Evolutionary conservation across 2,888 invertebrate species (phyloP).

Genomic region (Lomographa bimaculata): DNA sequence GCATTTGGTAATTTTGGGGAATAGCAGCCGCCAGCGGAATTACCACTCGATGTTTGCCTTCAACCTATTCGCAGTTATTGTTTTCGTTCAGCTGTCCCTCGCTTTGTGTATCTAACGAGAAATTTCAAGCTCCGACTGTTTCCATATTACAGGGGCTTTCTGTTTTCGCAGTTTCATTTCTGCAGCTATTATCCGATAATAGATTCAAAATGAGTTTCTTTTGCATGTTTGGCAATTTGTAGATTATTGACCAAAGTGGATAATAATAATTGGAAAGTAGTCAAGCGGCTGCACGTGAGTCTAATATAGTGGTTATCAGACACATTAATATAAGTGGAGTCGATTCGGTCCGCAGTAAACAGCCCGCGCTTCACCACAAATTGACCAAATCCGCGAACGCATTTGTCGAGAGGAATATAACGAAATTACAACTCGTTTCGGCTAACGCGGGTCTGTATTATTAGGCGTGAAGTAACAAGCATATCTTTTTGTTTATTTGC

Average conservation of each 20-base stretch:
- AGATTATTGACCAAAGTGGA: constrained; percentile 12
- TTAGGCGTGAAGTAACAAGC: constrained; percentile 28
- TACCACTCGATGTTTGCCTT: constrained; percentile 28
- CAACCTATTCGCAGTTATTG: constrained; percentile 34
- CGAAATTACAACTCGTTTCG: constrained; percentile 18
- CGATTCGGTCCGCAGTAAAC: constrained; percentile 8
- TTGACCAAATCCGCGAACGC: constrained; percentile 10
- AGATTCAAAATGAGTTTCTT: constrained; percentile 32
- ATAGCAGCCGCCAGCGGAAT: constrained; percentile 25
- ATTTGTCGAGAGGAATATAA: constrained; percentile 13
- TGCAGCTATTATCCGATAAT: constrained; percentile 29
- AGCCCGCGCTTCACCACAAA: constrained; percentile 10
- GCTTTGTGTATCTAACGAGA: constrained; percentile 48
- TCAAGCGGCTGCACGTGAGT: constrained; percentile 16
- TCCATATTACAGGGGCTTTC: constrained; percentile 43
- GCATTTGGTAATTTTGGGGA: constrained; percentile 15
- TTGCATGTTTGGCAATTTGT: constrained; percentile 24
- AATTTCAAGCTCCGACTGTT: constrained; percentile 44
- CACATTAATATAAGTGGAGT: constrained; percentile 13
- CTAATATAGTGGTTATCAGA: constrained; percentile 17
- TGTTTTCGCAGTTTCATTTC: constrained; percentile 44
- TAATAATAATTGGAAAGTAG: constrained; percentile 22
- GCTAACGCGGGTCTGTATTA: constrained; percentile 18
- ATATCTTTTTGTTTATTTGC: constrained; percentile 26
- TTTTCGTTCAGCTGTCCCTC: constrained; percentile 35